Evolutionary conservation across 2,113 vertebrate genomes (phyloP).

Genomic region (Bucco capensis): DNA sequence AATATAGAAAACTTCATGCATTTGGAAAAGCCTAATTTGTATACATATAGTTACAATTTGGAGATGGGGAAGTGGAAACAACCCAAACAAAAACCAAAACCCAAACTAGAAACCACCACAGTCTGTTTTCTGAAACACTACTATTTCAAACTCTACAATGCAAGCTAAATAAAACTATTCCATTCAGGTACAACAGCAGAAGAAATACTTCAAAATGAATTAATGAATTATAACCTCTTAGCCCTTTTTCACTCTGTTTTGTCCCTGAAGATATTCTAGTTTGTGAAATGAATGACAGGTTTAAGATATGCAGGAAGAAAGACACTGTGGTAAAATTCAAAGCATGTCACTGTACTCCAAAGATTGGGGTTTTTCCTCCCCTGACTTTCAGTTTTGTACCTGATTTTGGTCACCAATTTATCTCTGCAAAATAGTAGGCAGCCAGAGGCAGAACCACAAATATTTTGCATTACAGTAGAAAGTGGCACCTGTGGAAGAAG

Average conservation of each 20-base stretch:
- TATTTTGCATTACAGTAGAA: neutral
- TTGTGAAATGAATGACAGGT: neutral
- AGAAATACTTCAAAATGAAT: neutral
- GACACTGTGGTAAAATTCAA: neutral
- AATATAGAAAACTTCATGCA: neutral
- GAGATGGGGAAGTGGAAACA: too few relatives aligned
- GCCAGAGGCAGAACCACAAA: neutral
- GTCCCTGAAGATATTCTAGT: neutral
- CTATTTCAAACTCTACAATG: neutral
- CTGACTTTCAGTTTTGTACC: neutral
- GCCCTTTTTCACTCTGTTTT: neutral
- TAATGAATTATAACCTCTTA: neutral
- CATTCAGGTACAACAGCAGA: neutral
- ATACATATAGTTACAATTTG: neutral
- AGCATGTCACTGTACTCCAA: neutral
- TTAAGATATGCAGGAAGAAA: neutral
- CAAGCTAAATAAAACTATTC: neutral
- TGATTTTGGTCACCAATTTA: neutral
- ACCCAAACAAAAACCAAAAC: too few relatives aligned
- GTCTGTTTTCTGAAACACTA: neutral
- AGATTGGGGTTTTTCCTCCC: neutral
- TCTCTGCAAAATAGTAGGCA: neutral
- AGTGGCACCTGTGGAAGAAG: neutral
- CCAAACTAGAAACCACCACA: accelerated
- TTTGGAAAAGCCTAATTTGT: neutral